Conservation (phyloP, 2,888 invertebrate genomes). For the Celastrina argiolus region DNA sequence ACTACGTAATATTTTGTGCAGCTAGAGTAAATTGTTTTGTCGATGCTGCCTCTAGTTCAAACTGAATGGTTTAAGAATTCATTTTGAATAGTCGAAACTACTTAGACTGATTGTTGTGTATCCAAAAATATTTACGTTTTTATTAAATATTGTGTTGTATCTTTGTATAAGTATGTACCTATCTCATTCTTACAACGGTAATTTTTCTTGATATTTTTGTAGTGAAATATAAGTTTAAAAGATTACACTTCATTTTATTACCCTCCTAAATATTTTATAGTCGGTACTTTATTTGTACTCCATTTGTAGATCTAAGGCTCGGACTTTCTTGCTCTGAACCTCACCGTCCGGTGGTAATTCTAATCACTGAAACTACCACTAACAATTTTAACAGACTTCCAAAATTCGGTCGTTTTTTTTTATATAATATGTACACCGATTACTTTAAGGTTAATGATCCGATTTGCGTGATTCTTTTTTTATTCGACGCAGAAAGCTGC, state of each 20-base stretch:
- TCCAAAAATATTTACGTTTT: constrained; percentile 12
- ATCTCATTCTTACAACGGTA: constrained; percentile 27
- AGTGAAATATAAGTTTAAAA: constrained; percentile 30
- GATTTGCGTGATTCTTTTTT: too few relatives aligned
- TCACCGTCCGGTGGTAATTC: too few relatives aligned
- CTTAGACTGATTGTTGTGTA: constrained; percentile 23
- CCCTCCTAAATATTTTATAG: not conserved
- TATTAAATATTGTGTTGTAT: constrained; percentile 23
- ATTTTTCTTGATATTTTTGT: constrained; percentile 34
- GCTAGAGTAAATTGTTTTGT: not conserved
- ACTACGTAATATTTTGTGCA: constrained; percentile 30
- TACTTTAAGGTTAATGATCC: too few relatives aligned
- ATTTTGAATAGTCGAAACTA: constrained; percentile 25
- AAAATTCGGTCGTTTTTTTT: too few relatives aligned
- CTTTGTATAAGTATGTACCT: constrained; percentile 22
- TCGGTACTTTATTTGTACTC: too few relatives aligned
- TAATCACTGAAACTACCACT: too few relatives aligned
- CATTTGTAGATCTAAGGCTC: too few relatives aligned
- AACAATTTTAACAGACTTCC: too few relatives aligned
- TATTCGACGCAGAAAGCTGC: too few relatives aligned
- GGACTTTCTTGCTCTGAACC: too few relatives aligned
- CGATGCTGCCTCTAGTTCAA: too few relatives aligned
- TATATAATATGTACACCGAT: too few relatives aligned
- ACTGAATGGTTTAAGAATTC: constrained; percentile 22
- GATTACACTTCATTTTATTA: constrained; percentile 20